Evolutionary conservation across 2,888 invertebrate species (phyloP).

Genomic region (Odontomyia ornata): DNA sequence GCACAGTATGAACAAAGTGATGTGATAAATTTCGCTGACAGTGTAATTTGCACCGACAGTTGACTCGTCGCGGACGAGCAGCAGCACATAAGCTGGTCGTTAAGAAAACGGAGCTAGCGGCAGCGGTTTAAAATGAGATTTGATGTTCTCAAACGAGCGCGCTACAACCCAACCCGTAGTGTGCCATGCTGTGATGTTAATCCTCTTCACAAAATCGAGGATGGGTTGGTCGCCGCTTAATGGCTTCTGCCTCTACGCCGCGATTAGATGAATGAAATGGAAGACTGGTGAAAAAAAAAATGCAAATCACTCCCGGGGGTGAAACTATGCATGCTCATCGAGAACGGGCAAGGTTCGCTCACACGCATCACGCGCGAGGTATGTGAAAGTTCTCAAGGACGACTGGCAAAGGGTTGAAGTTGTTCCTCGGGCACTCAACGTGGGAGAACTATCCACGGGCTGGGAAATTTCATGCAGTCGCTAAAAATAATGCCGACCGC

Average conservation of each 20-base stretch:
- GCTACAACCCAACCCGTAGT: too few species aligned
- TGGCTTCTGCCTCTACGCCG: neutral
- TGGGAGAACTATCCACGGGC: neutral
- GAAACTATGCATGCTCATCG: neutral
- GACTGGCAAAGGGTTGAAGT: neutral
- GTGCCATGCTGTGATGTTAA: too few species aligned
- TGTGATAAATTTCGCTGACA: too few species aligned
- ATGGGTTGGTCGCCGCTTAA: neutral
- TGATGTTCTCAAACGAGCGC: too few species aligned
- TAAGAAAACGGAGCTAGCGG: too few species aligned
- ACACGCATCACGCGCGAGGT: neutral
- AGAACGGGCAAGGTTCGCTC: neutral
- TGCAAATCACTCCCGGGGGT: neutral
- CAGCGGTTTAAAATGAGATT: too few species aligned
- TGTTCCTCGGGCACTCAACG: neutral
- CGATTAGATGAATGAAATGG: neutral
- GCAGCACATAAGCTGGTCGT: too few species aligned
- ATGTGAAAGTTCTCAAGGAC: neutral
- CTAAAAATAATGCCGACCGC: neutral
- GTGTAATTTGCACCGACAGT: too few species aligned
- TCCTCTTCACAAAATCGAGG: too few species aligned
- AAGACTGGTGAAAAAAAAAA: neutral
- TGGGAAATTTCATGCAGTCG: neutral
- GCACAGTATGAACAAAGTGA: too few species aligned
- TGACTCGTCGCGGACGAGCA: too few species aligned